These are phyloP conservation scores for Diploptera punctata DNA, from an alignment of 2,888 invertebrate genomes.

Conservation along the genomic window DNA sequence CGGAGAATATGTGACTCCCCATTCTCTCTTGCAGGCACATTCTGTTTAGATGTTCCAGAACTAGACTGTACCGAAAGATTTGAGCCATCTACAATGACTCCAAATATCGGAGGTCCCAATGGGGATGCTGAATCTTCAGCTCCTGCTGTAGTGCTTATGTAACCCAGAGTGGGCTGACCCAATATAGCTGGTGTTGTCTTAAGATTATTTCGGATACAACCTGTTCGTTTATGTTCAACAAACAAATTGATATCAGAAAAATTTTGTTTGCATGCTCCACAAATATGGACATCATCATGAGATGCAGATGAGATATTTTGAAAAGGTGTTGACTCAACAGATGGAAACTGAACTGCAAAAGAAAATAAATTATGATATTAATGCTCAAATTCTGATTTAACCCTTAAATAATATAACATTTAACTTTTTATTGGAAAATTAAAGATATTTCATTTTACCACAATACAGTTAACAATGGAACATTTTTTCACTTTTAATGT, in stretches of 20 bases:
- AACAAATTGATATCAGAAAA: conserved; percentile 45
- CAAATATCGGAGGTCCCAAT: conserved; percentile 21
- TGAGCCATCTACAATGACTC: conserved; percentile 33
- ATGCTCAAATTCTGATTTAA: no score
- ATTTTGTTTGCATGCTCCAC: conserved; percentile 46
- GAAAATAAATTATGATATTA: neutral
- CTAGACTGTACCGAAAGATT: neutral
- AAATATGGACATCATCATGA: conserved; percentile 46
- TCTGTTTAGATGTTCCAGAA: neutral
- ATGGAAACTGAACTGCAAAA: conserved; percentile 22
- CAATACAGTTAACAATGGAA: no score
- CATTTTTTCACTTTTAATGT: no score
- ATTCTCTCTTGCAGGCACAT: conserved; percentile 3
- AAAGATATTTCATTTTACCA: no score
- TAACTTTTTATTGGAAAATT: no score
- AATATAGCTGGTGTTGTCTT: neutral
- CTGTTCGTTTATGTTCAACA: conserved; percentile 44
- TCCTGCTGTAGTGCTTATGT: conserved; percentile 12
- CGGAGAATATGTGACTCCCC: conserved; percentile 32
- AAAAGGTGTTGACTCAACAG: conserved; percentile 10
- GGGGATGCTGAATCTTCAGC: neutral
- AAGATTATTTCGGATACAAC: conserved; percentile 9
- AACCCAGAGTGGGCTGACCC: conserved; percentile 11
- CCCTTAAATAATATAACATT: no score
- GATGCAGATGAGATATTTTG: neutral